Evolutionary conservation across 2,113 vertebrate genomes (phyloP), one percentile per base, ranked within the genome.

Genomic region (Nannobrachium achirus): DNA sequence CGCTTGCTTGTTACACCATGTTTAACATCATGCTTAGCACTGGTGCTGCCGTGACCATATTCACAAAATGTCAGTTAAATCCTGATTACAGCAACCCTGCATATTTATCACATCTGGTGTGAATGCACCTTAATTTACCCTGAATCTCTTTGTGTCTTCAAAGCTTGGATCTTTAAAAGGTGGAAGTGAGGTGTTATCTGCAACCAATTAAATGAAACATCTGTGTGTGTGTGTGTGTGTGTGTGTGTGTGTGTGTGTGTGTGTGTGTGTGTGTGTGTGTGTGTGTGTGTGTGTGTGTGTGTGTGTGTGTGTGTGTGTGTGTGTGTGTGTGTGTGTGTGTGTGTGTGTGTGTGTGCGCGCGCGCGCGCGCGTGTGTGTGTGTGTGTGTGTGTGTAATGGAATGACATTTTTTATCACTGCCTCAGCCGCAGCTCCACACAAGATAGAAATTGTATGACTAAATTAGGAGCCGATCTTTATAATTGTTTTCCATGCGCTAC

Each of bases 191-290:
- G 70, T n/a, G 72, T 76, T 79, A 58, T 73, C 73, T 81, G 79
- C 83, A 86, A 81, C 79, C 79, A 84, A 81, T 86, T 84, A 84
- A 70, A 69, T 66, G 19, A 58, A 81, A 78, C 65, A 56, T 49
- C 56, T 59, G 18, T 71, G 63, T 61, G 44, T 25, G 20, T 25
- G 20, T 25, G 20, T 25, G 20, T 33, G 25, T 33, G 25, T 33
- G 63, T 61, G 44, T 25, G 20, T 25, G 20, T 25, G 20, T 25
- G 20, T 33, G 25, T 33, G 25, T 59, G 18, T 71, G 63, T 61
- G 44, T 25, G 20, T 25, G 20, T 25, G 20, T 25, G 20, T 33
- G 25, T 33, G 25, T 33, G n/a, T 59, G 18, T 71, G 63, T 61
- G 44, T 25, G 20, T 25, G 20, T 25, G 20, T 25, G 20, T 33